These are phyloP conservation scores for Rhizoglyphus robini DNA, from an alignment of 1,140 invertebrate genomes.

Conservation along the genomic window DNA sequence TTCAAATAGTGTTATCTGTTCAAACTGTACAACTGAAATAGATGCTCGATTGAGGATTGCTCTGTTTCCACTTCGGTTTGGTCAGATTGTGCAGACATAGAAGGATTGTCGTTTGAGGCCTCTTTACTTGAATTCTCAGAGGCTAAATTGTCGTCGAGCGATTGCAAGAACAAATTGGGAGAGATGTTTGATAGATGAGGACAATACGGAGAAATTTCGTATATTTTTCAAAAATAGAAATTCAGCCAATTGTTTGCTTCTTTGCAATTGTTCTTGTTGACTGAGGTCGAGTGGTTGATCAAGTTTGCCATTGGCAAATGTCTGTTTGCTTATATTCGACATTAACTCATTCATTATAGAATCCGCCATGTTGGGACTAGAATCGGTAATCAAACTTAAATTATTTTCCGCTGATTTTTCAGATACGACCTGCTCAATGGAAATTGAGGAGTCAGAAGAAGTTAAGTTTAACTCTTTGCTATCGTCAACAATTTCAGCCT, in stretches of 20 bases:
- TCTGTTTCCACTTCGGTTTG: no score
- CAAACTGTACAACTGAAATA: conserved; percentile 3
- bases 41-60: not conserved
- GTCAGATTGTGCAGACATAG: no score
- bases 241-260: not conserved
- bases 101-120: no score
- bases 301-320: not conserved
- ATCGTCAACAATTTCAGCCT: not conserved
- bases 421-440: not conserved
- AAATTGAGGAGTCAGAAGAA: not conserved
- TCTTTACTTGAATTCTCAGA: no score
- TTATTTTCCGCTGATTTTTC: not conserved
- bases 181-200: no score
- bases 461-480: not conserved
- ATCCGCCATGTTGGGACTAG: not conserved
- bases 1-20: conserved; percentile 8
- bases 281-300: not conserved
- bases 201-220: not conserved
- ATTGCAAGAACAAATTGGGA: no score
- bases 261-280: conserved; percentile 10
- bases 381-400: conserved; percentile 2
- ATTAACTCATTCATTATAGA: not conserved
- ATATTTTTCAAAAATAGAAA: not conserved
- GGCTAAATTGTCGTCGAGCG: no score
- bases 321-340: not conserved